These are phyloP conservation scores for Pherbina coryleti DNA, from an alignment of 2,888 invertebrate genomes.

Conservation along the genomic window DNA sequence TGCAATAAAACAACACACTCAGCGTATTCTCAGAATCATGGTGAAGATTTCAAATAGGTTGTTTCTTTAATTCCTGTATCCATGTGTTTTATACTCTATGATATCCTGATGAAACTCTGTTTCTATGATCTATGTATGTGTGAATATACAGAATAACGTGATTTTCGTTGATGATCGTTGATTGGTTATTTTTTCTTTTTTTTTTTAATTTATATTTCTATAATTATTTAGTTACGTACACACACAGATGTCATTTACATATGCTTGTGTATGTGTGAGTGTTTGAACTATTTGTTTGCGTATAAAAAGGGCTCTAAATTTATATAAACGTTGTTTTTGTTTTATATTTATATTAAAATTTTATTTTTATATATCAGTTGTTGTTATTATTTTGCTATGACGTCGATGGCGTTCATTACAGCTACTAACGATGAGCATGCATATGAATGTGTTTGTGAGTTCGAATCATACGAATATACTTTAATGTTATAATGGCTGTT, in stretches of 20 bases:
- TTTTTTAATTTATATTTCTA: not conserved
- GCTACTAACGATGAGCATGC: conserved; percentile 1
- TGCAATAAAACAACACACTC: conserved; percentile 33
- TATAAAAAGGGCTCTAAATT: conserved; percentile 22
- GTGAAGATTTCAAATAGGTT: conserved; percentile 35
- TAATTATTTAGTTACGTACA: not conserved
- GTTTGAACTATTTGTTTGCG: conserved; percentile 13
- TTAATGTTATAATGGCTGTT: not conserved
- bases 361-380: not conserved
- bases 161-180: conserved; percentile 18
- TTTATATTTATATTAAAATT: not conserved
- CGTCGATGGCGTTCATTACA: not conserved
- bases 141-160: conserved; percentile 29
- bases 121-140: not conserved
- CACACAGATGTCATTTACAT: conserved; percentile 41
- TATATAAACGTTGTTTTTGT: not conserved
- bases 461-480: not conserved
- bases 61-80: conserved; percentile 13
- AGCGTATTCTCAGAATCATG: conserved; percentile 53
- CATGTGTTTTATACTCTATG: not conserved
- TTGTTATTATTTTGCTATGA: not conserved
- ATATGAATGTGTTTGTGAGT: not conserved
- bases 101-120: not conserved
- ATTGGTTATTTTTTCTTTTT: not conserved
- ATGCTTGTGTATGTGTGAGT: conserved; percentile 8